Base-by-base conservation (phyloP, 2,888 invertebrate genomes). In the Pemphredon lugubris region DNA sequence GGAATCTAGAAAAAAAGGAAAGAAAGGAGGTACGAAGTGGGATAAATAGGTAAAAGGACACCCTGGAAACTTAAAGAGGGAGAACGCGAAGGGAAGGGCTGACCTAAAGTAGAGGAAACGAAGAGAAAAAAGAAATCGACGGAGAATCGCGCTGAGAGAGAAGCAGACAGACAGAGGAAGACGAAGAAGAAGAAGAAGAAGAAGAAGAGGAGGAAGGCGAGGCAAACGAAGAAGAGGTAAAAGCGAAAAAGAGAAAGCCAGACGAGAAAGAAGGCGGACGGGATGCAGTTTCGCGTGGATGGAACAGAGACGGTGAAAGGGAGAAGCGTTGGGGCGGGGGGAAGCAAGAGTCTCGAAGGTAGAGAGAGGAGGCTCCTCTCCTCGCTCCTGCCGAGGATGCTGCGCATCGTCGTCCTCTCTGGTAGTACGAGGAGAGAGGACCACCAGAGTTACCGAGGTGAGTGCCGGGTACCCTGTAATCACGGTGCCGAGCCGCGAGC, bases 391-490 rank as follows among this genome's bases (percentile, higher is more conserved):
- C 50, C 30, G 67, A 30, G 61, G 66, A 68, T 60, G 78, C 57
- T 51, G 69, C 53, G 77, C 70, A 54, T 55, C 61, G 59, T 72
- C 48, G n/a, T n/a, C n/a, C n/a, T 61, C 69, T 67, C 53, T 63
- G 79, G 75, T 75, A 74, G 77, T 74, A 79, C 75, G 78, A 75
- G 83, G 82, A 79, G 79, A 82, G 84, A 79, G 86, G 88, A 89
- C 89, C 89, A 89, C 89, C 89, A 88, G 89, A 89, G 89, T 86
- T 87, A 84, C 87, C 87, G 89, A 89, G 89, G 88, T 89, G 89
- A 89, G 88, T 87, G 87, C 86, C 84, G 85, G 88, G 87, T 87
- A 88, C 87, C 88, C 89, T 89, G 88, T 89, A 89, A 89, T 89
- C 89, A 88, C 85, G 87, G 86, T 85, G 88, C 87, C 86, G 84